Base-by-base conservation (phyloP, 2,888 invertebrate species). In the Lissonota sp. region DNA sequence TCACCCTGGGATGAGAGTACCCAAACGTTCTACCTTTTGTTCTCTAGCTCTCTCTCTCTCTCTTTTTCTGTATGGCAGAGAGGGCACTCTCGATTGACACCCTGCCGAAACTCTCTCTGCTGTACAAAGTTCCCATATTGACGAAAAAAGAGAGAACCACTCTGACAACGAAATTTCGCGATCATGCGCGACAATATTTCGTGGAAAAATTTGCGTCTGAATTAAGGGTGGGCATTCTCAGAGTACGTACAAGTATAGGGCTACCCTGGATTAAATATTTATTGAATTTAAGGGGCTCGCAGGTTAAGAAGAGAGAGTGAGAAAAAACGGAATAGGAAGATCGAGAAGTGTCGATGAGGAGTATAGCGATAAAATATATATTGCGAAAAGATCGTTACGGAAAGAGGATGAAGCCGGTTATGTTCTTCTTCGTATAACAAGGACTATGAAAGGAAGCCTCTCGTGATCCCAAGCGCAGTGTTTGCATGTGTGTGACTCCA, bases 371-470 rank as follows among this genome's bases (percentile, higher is more conserved):
- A n/a, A 73, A 64, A 75, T 76, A 75, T 70, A 67, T 77, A 57
- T 74, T 64, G 74, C 73, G 66, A 74, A 78, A 78, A 70, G 40
- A 60, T 64, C 55, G 64, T 64, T 64, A 64, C 79, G 62, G 64
- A 42, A 62, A 71, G 64, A 71, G 55, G 73, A 12, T 40, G 82
- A 82, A 82, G 79, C 82, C 82, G 60, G 60, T 58, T 49, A 80
- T 75, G 71, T 80, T 71, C 71, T 72, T 62, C 67, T 7, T 55
- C 64, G 64, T 64, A 74, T 60, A 37, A 26, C 14, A 72, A 67
- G 71, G 58, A 72, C 69, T 67, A 55, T 58, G 71, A 58, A 73
- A 67, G 26, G 83, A 83, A 83, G 76, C 83, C 83, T 75, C 69
- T 72, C 71, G 44, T 75, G 64, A 71, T 77, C 70, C 57, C 51